Base-by-base conservation (phyloP, 2,888 invertebrate genomes). In the Metacarcinus magister region DNA sequence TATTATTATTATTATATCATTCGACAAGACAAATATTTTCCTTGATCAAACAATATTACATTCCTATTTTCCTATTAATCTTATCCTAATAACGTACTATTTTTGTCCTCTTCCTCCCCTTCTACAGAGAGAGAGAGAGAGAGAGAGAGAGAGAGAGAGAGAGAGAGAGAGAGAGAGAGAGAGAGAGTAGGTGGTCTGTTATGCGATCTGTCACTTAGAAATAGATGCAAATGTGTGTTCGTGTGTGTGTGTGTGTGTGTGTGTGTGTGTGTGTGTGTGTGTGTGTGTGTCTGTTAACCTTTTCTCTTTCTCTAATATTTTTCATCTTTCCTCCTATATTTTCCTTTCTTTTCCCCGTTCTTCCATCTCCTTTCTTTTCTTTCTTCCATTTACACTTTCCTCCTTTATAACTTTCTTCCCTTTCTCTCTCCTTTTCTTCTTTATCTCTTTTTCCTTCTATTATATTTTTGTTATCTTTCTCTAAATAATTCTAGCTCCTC, bases 91-190 rank as follows among this genome's bases (percentile, higher is more conserved):
- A 48, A 48, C 48, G 10, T n/a, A n/a, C n/a, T n/a, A n/a, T n/a
- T n/a, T n/a, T n/a, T n/a, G n/a, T n/a, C n/a, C n/a, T n/a, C n/a
- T n/a, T n/a, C n/a, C n/a, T n/a, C n/a, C n/a, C n/a, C 54, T 7
- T 48, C 48, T 7, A 48, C 48, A 60, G 43, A 39, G 93, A 10
- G 60, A 39, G 23, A 32, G 39, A 93, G 39, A 60, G 54, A 54
- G 93, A 93, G 67, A 39, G 67, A 67, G 39, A 93, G 93, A 67
- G 60, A 60, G 48, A 67, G 48, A 93, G 43, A 39, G 93, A 60
- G 93, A 39, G 54, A 43, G 67, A 67, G 60, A 93, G 93, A 67
- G 16, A 93, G 54, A 60, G 32, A 32, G 23, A 32, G 5, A 48
- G 28, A 28, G n/a, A 46, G 10, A 2, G 5, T 16, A 5, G 44